Evolutionary conservation across 2,888 invertebrate species (phyloP).

Genomic region (Trachelus stipa): DNA sequence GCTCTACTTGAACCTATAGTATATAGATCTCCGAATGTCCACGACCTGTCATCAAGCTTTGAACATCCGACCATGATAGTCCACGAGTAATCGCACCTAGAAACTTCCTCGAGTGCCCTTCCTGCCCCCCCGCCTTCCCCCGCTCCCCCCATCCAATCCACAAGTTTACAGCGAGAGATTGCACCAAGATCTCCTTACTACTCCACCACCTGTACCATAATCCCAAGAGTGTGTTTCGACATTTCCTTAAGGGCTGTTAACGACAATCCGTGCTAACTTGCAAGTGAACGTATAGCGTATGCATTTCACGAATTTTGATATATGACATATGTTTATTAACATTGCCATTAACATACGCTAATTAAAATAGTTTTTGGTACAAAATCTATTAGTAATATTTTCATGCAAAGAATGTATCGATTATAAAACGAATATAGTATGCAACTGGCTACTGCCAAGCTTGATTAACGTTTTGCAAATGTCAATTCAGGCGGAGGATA

Average conservation of each 20-base stretch:
- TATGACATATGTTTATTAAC: neutral
- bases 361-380: neutral
- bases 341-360: neutral
- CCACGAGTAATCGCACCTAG: neutral
- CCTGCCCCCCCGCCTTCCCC: neutral
- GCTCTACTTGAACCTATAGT: neutral
- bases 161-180: neutral
- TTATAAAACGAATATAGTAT: neutral
- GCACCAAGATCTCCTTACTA: neutral
- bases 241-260: neutral
- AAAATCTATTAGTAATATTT: neutral
- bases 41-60: neutral
- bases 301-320: neutral
- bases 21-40: neutral
- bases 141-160: neutral
- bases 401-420: neutral
- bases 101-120: neutral
- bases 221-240: neutral
- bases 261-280: neutral
- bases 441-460: too few species aligned
- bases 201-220: neutral
- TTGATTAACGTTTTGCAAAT: neutral
- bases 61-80: neutral
- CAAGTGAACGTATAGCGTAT: neutral
- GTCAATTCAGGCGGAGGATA: neutral